phyloP scores from a whole-genome alignment of 2,797 vertebrate species.

The Merluccius polli region DNA sequence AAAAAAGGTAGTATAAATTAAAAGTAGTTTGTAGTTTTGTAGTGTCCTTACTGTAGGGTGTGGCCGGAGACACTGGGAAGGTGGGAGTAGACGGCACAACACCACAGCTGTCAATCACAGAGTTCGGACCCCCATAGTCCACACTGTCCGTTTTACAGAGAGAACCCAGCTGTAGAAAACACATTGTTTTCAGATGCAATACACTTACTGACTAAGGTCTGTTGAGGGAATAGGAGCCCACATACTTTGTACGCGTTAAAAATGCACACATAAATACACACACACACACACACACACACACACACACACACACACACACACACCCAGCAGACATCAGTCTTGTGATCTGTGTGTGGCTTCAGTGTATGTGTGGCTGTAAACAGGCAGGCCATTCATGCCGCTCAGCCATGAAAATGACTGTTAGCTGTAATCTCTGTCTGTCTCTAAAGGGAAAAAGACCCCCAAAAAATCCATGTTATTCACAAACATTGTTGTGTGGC shows the following conservation, averaged over 20 bases:
- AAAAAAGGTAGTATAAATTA: slow-evolving; percentile 39
- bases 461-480: background rate
- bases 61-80: slow-evolving; percentile 82
- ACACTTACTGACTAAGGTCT: slow-evolving; percentile 3
- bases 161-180: slow-evolving; percentile 57
- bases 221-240: slow-evolving; percentile 16
- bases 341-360: slow-evolving; percentile 59
- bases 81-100: slow-evolving; percentile 66
- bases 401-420: slow-evolving; percentile 28
- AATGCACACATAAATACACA: slow-evolving; percentile 13
- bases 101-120: slow-evolving; percentile 48
- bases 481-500: background rate
- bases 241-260: background rate
- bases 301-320: slow-evolving; percentile 9
- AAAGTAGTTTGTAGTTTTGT: background rate
- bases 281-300: slow-evolving; percentile 14
- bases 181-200: background rate
- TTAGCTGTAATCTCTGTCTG: slow-evolving; percentile 23
- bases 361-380: slow-evolving; percentile 61
- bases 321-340: slow-evolving; percentile 57
- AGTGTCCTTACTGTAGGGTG: slow-evolving; percentile 67
- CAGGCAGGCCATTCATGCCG: slow-evolving; percentile 52
- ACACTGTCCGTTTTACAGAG: slow-evolving; percentile 49
- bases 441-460: background rate
- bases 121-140: slow-evolving; percentile 53